Percentiles rank a stretch among this genome's conserved stretches.
These are phyloP conservation scores for Nephrotoma appendiculata DNA, from an alignment of 2,888 invertebrate species.

Conservation along the genomic window DNA sequence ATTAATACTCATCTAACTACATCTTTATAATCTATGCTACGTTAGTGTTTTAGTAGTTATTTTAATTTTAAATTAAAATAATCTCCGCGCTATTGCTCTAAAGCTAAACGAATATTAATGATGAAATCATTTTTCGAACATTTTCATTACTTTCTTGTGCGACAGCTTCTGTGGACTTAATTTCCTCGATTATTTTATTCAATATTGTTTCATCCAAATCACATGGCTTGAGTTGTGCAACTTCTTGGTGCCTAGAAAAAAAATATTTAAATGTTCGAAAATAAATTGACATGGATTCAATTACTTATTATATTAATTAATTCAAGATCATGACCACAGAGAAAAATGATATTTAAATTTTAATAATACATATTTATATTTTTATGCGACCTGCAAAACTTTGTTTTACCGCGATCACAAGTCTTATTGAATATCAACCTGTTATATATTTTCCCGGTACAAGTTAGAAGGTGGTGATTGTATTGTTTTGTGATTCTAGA, in stretches of 20 bases:
- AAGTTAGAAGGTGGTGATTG: too few relatives aligned
- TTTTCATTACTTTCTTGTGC: conserved; percentile 16
- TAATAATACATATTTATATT: too few relatives aligned
- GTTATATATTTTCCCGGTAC: too few relatives aligned
- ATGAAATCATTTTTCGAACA: conserved; percentile 20
- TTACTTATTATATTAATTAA: not conserved
- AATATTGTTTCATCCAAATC: conserved; percentile 21
- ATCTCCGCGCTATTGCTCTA: not conserved
- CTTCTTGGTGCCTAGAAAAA: conserved; percentile 23
- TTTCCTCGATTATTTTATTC: conserved; percentile 16
- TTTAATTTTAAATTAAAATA: not conserved
- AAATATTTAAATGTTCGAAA: not conserved
- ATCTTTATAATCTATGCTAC: not conserved
- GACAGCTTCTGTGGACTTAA: conserved; percentile 9
- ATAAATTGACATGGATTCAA: not conserved
- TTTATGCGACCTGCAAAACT: too few relatives aligned
- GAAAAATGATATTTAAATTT: not conserved
- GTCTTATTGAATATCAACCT: too few relatives aligned
- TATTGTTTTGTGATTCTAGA: too few relatives aligned
- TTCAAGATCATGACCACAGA: not conserved
- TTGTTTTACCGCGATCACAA: too few relatives aligned
- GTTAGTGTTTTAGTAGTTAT: not conserved
- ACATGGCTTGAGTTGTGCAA: conserved; percentile 22
- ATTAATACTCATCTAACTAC: not conserved
- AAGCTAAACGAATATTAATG: conserved; percentile 15